phyloP scores from a whole-genome alignment of 1,140 invertebrate species.

The Ceratina australensis region DNA sequence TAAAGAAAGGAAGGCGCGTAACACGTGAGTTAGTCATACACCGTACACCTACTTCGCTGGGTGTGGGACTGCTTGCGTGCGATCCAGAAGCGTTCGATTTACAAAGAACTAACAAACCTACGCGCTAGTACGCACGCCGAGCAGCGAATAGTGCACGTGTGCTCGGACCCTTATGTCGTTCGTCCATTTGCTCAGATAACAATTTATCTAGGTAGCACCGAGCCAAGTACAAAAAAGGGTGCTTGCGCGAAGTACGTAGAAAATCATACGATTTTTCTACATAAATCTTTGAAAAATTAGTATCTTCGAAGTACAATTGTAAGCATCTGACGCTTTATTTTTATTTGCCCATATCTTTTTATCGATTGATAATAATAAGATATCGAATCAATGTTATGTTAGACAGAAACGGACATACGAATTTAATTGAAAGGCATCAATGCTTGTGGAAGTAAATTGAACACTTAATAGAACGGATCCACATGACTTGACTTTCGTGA shows the following conservation, averaged over 20 bases:
- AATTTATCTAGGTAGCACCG: not conserved
- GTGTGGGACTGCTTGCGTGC: not conserved
- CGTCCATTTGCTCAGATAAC: not conserved
- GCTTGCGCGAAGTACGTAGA: too few species aligned
- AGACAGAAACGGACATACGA: not conserved
- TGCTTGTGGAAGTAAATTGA: constrained; percentile 14
- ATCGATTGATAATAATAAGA: not conserved
- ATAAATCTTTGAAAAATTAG: too few species aligned
- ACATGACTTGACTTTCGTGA: not conserved
- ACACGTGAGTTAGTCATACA: constrained; percentile 51
- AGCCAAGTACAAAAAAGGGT: not conserved
- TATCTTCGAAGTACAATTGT: too few species aligned
- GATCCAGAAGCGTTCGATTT: constrained; percentile 30
- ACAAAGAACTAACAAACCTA: constrained; percentile 9
- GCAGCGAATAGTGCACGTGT: too few species aligned
- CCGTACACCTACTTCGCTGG: too few species aligned
- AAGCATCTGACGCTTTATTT: too few species aligned
- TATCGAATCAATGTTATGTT: too few species aligned
- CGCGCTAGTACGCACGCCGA: too few species aligned
- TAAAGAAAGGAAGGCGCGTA: constrained; percentile 23
- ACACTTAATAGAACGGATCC: not conserved
- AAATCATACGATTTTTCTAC: too few species aligned
- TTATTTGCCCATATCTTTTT: not conserved
- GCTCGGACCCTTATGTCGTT: not conserved
- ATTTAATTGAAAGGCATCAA: constrained; percentile 7